Base-by-base conservation (phyloP, 2,797 vertebrate species). In the Novumbra hubbsi region DNA sequence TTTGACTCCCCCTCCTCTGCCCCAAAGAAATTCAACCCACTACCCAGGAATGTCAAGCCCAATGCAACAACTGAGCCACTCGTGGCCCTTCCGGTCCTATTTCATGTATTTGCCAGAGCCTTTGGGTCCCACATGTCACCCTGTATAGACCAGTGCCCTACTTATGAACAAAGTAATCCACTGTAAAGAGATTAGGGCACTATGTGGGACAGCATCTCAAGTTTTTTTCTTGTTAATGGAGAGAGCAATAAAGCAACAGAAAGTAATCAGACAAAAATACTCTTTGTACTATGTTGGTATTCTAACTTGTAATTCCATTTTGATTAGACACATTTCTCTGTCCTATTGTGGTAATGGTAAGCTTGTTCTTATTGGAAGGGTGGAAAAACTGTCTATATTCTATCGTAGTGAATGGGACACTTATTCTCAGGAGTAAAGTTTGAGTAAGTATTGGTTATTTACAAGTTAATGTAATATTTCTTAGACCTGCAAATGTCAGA, bases 201-300 rank as follows among this genome's bases (percentile, higher is more conserved):
- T 11, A 21, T 57, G 9, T 57, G 55, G 55, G 21, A 24, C 55
- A 45, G 11, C 21, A 60, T 27, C 1, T 4, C 12, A 60, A 27
- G 55, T 4, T 21, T 57, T 80, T 81, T 88, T 85, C 82, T 76
- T 83, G 78, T 86, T 89, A 89, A 90, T 87, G 84, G 9, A 80
- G 83, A 87, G 85, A 82, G 81, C 81, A 86, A 81, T 84, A 86
- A 87, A 83, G 82, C 55, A 27, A 82, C 84, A 84, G 85, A 90
- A 91, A 90, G 83, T 77, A 84, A 75, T 80, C 76, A 52, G 74
- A 86, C 84, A 89, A 81, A 88, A 88, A 77, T 79, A 72, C 65
- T 78, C 86, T 88, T 77, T 77, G 70, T 91, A 82, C 88, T 80
- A 77, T 84, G 88, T 64, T 64, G 75, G 80, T 83, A 81, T 87